Percentiles rank a stretch among this genome's conserved stretches.
These are phyloP conservation scores for Porites lobata DNA, from an alignment of 92 coral and sea anemone species.

Conservation along the genomic window DNA sequence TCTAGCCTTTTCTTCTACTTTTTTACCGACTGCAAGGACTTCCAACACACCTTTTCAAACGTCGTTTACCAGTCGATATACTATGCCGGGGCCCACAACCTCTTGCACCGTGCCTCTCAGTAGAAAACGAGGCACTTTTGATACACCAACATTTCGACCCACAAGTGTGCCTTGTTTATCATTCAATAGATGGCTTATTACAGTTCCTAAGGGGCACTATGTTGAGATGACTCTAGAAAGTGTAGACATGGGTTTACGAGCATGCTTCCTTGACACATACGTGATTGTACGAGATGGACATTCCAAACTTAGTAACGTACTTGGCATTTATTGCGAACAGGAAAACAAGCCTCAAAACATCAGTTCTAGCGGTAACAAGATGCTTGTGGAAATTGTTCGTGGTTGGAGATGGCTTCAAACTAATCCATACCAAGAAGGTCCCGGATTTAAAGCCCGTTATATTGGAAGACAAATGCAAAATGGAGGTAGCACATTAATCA, in stretches of 20 bases:
- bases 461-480: background rate
- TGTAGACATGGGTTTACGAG: conserved; percentile 2
- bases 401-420: background rate
- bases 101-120: background rate
- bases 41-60: too few species aligned
- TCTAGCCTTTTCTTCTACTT: background rate
- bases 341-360: background rate
- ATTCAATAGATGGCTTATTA: conserved; percentile 19
- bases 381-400: conserved; percentile 21
- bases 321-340: background rate
- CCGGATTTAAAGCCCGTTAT: conserved; percentile 11
- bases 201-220: conserved; percentile 24
- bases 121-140: conserved; percentile 6
- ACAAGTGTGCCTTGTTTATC: background rate
- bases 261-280: conserved; percentile 19
- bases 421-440: background rate
- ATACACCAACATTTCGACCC: conserved; percentile 2
- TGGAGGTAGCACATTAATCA: conserved; percentile 8
- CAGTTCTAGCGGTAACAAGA: conserved; percentile 7
- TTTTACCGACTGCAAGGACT: background rate
- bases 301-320: conserved; percentile 1
- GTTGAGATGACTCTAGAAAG: conserved; percentile 25
- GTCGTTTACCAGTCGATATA: background rate
- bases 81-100: background rate
- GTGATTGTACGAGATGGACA: conserved; percentile 10